phyloP scores from a whole-genome alignment of 2,888 invertebrate genomes.

The Drosophila macrospina region DNA sequence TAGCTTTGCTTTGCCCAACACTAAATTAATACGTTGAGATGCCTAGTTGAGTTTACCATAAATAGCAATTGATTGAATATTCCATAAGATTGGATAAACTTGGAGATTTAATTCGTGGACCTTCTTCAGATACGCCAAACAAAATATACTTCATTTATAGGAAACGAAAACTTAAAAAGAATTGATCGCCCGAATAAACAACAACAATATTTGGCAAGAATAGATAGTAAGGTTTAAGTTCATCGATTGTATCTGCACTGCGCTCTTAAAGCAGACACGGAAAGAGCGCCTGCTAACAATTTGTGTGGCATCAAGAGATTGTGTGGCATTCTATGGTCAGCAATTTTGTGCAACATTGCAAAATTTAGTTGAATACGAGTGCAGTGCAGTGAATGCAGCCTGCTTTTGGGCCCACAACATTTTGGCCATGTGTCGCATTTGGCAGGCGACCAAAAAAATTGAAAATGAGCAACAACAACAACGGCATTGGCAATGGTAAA shows the following conservation, averaged over 20 bases:
- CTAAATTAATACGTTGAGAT: too few species aligned
- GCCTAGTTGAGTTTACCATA: too few species aligned
- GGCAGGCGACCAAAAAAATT: conserved; percentile 64
- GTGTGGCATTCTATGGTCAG: conserved; percentile 21
- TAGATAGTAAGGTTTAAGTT: not conserved
- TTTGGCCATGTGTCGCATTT: conserved; percentile 57
- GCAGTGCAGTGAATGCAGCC: conserved; percentile 22
- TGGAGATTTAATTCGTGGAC: too few species aligned
- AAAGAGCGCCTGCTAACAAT: not conserved
- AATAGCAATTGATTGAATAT: too few species aligned
- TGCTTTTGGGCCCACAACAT: conserved; percentile 33
- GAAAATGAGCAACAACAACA: conserved; percentile 15
- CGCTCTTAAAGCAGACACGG: not conserved
- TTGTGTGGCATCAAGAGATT: conserved; percentile 8
- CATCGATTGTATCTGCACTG: not conserved
- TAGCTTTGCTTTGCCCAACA: too few species aligned
- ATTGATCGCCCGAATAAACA: too few species aligned
- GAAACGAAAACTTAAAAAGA: too few species aligned
- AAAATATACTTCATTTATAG: too few species aligned
- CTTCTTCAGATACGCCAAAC: too few species aligned
- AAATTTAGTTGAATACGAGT: conserved; percentile 3
- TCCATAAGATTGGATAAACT: too few species aligned
- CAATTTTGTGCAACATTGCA: conserved; percentile 19
- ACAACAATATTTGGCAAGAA: not conserved
- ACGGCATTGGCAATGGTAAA: not conserved